Conservation (phyloP, 2,113 vertebrate genomes). For the Crotophaga sulcirostris region DNA sequence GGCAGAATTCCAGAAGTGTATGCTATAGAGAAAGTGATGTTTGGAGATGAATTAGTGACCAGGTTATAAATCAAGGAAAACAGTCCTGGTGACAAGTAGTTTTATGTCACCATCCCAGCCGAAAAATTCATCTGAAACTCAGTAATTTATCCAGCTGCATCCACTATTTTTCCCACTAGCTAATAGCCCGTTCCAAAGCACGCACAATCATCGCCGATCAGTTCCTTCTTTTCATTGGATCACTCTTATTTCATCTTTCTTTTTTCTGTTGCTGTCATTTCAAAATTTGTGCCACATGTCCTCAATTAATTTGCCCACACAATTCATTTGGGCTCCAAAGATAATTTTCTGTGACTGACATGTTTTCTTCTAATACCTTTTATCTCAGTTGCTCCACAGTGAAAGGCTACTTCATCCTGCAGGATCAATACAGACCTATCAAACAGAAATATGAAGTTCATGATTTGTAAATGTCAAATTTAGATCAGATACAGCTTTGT, state of each 20-base stretch:
- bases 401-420: background rate
- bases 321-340: background rate
- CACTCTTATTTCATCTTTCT: background rate
- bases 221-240: background rate
- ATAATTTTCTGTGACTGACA: background rate
- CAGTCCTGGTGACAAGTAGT: slow-evolving; percentile 14
- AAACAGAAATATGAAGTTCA: background rate
- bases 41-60: slow-evolving; percentile 17
- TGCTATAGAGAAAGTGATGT: background rate
- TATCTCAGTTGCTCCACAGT: background rate
- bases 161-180: background rate
- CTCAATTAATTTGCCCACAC: slow-evolving; percentile 16
- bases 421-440: background rate
- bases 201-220: background rate
- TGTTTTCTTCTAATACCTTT: background rate
- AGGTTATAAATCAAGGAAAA: slow-evolving; percentile 57
- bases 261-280: background rate
- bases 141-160: slow-evolving; percentile 37
- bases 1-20: background rate
- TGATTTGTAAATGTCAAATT: background rate
- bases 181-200: background rate
- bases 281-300: background rate
- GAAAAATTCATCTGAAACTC: slow-evolving; percentile 13
- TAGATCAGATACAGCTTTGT: background rate
- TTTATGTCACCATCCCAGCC: slow-evolving; percentile 18